Evolutionary conservation across 1,140 invertebrate species (phyloP).

Genomic region (Drosophila leontia): DNA sequence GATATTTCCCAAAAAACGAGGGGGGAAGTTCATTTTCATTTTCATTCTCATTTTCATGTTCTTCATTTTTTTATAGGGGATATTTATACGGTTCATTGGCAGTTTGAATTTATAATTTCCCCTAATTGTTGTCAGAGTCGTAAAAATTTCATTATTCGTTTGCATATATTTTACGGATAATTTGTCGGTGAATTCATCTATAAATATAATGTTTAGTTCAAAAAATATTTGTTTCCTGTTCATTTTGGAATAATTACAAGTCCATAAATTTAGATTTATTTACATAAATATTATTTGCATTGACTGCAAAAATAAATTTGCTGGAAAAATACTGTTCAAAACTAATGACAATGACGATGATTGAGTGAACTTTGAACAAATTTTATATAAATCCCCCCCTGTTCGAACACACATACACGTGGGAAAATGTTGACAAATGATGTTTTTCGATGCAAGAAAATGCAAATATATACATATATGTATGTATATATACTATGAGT

Average conservation of each 20-base stretch:
- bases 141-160: constrained; percentile 16
- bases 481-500: constrained; percentile 3
- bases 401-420: background rate
- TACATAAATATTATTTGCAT: constrained; percentile 23
- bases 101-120: constrained; percentile 16
- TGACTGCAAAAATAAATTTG: constrained; percentile 16
- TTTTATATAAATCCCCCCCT: constrained; percentile 23
- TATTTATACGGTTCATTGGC: constrained; percentile 11
- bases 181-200: constrained; percentile 11
- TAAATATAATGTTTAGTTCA: background rate
- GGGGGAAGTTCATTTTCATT: background rate
- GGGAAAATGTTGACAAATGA: constrained; percentile 54
- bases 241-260: constrained; percentile 12
- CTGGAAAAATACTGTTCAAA: constrained; percentile 35
- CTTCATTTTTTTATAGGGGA: background rate
- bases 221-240: constrained; percentile 3
- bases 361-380: constrained; percentile 49
- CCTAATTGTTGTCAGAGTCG: constrained; percentile 23
- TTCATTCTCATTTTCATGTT: constrained; percentile 6
- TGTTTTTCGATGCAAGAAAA: constrained; percentile 39
- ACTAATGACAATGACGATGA: constrained; percentile 62
- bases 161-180: constrained; percentile 27
- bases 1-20: constrained; percentile 3
- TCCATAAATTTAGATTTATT: constrained; percentile 15
- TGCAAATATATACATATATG: constrained; percentile 17